These are phyloP conservation scores for Omphaloscelis lunosa DNA, from an alignment of 2,888 invertebrate species.

Conservation along the genomic window DNA sequence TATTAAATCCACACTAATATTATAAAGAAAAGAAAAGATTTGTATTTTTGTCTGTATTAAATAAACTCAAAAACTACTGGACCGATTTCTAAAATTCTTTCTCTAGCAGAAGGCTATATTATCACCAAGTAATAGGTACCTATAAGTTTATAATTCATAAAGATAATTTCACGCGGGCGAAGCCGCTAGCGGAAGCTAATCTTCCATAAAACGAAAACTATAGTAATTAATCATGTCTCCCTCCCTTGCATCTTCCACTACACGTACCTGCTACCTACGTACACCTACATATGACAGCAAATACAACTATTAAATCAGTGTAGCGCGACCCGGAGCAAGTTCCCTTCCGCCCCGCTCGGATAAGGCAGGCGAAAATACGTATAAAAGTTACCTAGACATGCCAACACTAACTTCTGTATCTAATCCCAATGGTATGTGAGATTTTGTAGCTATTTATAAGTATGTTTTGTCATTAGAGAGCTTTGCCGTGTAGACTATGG, in stretches of 20 bases:
- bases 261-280: not conserved
- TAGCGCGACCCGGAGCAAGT: constrained; percentile 51
- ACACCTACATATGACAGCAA: constrained; percentile 29
- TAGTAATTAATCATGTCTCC: constrained; percentile 10
- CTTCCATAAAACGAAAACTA: not conserved
- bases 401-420: constrained; percentile 58
- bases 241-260: constrained; percentile 1
- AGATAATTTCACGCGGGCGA: too few relatives aligned
- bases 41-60: too few relatives aligned
- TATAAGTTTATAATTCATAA: too few relatives aligned
- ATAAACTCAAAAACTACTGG: too few relatives aligned
- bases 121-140: too few relatives aligned
- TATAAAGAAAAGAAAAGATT: too few relatives aligned
- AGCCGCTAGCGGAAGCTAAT: not conserved
- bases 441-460: constrained; percentile 41
- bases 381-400: constrained; percentile 59
- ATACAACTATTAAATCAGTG: constrained; percentile 54
- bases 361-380: constrained; percentile 58
- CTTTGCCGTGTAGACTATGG: not conserved
- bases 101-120: too few relatives aligned
- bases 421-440: constrained; percentile 44
- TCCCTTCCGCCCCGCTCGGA: constrained; percentile 60
- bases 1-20: too few relatives aligned
- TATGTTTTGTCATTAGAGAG: constrained; percentile 30
- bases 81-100: too few relatives aligned